Base-by-base conservation (phyloP, 2,113 vertebrate genomes). In the Macroglossus sobrinus region DNA sequence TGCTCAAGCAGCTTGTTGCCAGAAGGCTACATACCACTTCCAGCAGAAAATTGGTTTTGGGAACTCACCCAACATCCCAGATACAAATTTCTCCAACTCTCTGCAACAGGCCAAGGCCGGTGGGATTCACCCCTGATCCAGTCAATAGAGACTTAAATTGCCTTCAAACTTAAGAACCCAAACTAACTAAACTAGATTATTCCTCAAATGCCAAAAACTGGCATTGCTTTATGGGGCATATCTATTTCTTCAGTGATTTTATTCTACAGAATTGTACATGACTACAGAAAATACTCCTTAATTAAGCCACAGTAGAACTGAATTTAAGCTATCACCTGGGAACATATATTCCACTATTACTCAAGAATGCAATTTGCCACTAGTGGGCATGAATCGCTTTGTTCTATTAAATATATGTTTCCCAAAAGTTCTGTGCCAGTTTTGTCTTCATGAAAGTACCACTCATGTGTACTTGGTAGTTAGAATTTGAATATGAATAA, bases 261-360 rank as follows among this genome's bases (percentile, higher is more conserved):
- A 95, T 72, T 92, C 75, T 68, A 74, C 38, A 91, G 92, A 89
- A 89, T 84, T 71, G 15, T 57, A 94, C 43, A 13, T 35, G 50
- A 96, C 69, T 84, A 55, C 84, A 84, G 22, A 89, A 35, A 92
- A 57, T 43, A 93, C 89, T 79, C 69, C 81, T 89, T 97, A 97
- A 97, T 95, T 82, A 97, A 89, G 86, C 89, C 95, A 96, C 97
- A 94, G 61, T 71, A 94, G 96, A 96, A 85, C 76, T 91, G 45
- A 93, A 92, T 86, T 93, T 82, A 90, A 97, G 59, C 61, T 94
- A 71, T 94, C 95, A 97, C 91, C 91, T 96, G 84, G 95, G 94
- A 94, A 98, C 96, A 98, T 82, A 94, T 59, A 82, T 87, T 92
- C 90, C 80, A 94, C 22, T 92, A 96, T 68, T 95, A 90, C 66